Percentiles rank a stretch among this genome's conserved stretches.
Conservation (phyloP, 2,888 invertebrate species). For the Melinopterus prodromus region DNA sequence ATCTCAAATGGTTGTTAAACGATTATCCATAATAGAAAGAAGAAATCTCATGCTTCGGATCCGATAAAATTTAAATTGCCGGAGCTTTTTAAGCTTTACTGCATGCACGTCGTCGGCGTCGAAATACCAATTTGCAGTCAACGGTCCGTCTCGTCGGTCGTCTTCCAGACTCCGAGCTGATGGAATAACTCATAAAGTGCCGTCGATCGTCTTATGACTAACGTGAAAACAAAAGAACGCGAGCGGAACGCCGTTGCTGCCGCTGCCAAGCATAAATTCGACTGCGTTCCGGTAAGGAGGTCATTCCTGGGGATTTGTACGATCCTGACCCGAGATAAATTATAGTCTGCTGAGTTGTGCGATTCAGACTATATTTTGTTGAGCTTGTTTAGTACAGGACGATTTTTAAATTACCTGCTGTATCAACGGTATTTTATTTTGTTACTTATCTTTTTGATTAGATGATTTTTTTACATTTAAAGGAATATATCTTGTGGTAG, state of each 20-base stretch:
- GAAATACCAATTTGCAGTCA: conserved; percentile 4
- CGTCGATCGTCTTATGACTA: conserved; percentile 4
- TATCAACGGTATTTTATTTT: too few relatives aligned
- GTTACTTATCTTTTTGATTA: too few relatives aligned
- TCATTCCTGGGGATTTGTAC: background rate
- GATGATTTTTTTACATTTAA: too few relatives aligned
- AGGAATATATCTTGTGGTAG: too few relatives aligned
- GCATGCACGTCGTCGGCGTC: background rate
- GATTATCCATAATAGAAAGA: background rate
- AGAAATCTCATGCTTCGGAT: background rate
- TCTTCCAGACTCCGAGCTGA: background rate
- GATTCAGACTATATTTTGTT: background rate
- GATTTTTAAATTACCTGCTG: too few relatives aligned
- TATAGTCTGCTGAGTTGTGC: background rate
- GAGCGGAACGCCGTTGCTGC: background rate
- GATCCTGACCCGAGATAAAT: background rate
- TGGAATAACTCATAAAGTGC: background rate
- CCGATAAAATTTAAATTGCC: background rate
- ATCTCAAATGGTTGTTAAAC: too few relatives aligned
- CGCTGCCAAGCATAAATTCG: conserved; percentile 12
- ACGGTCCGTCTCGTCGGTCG: background rate
- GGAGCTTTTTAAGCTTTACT: background rate
- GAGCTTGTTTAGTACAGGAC: background rate
- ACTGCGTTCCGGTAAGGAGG: conserved; percentile 13
- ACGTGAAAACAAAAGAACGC: background rate